phyloP scores from a whole-genome alignment of 2,888 invertebrate species.

The Heliconius ethilla region DNA sequence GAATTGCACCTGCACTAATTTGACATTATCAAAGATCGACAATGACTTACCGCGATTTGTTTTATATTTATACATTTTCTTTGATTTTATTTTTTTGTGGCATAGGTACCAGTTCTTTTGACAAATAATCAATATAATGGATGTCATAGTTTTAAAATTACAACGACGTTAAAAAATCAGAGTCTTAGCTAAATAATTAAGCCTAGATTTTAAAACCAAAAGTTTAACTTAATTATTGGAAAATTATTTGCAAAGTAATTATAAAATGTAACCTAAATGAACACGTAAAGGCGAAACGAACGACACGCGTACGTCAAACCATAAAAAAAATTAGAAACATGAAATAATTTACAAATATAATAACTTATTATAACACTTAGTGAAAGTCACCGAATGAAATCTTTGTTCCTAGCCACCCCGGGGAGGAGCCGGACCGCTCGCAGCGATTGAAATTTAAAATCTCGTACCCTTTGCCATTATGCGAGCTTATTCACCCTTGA shows the following conservation, averaged over 20 bases:
- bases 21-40: neutral
- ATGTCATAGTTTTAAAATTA: neutral
- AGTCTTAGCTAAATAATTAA: neutral
- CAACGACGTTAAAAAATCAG: neutral
- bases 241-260: no score
- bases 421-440: conserved; percentile 74
- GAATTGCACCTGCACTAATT: conserved; percentile 34
- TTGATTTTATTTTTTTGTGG: neutral
- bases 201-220: no score
- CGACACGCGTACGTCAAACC: neutral
- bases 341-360: conserved; percentile 59
- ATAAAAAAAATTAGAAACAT: conserved; percentile 30
- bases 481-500: conserved; percentile 83
- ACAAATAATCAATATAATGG: neutral
- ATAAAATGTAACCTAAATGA: neutral
- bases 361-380: conserved; percentile 75
- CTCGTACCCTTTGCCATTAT: conserved; percentile 83
- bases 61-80: neutral
- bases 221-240: no score
- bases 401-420: conserved; percentile 75
- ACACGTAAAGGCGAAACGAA: neutral
- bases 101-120: neutral
- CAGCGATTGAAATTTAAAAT: conserved; percentile 83
- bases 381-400: conserved; percentile 75
- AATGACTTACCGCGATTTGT: neutral